Conservation (phyloP, 2,888 invertebrate species). For the Leptinotarsa tumamoca region DNA sequence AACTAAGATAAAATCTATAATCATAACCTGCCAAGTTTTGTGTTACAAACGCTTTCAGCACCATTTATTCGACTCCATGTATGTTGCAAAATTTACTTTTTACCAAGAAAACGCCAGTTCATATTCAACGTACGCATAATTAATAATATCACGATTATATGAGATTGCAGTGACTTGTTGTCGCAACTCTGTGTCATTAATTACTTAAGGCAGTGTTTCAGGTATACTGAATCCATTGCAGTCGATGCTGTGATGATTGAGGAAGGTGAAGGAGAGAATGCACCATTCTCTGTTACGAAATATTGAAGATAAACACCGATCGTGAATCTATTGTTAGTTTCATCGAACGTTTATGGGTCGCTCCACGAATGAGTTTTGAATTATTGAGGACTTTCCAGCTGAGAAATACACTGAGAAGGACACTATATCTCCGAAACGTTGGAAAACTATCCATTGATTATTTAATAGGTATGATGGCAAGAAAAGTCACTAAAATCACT, state of each 20-base stretch:
- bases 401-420: neutral
- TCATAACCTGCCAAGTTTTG: neutral
- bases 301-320: neutral
- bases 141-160: neutral
- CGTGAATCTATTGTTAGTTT: neutral
- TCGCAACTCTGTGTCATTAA: neutral
- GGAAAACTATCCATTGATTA: too few relatives aligned
- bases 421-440: neutral
- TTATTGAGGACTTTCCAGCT: neutral
- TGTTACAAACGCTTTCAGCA: neutral
- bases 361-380: neutral
- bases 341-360: neutral
- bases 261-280: neutral
- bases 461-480: too few relatives aligned
- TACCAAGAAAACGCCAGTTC: neutral
- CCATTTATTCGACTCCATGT: neutral
- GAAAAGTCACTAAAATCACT: too few relatives aligned
- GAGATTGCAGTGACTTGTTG: conserved; percentile 2
- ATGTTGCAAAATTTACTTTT: neutral
- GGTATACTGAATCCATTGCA: neutral
- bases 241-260: neutral
- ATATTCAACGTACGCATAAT: neutral
- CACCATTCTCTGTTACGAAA: conserved; percentile 5
- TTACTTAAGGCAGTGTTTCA: neutral
- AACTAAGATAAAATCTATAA: neutral